Conservation (phyloP, 2,888 invertebrate genomes). For the Apamea sordens region DNA sequence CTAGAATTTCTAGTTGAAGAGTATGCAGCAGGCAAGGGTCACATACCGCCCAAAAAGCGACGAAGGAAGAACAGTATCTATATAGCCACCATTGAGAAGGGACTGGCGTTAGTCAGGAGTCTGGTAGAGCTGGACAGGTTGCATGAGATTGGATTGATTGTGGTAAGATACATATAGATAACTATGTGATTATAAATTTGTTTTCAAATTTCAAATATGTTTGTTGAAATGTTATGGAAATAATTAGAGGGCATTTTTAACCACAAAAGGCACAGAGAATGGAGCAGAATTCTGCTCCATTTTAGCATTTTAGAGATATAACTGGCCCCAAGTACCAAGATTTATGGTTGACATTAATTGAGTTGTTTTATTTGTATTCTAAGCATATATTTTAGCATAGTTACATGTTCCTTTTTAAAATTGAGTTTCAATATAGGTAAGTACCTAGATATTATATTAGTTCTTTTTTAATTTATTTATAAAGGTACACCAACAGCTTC, state of each 20-base stretch:
- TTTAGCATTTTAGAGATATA: background rate
- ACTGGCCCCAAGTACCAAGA: background rate
- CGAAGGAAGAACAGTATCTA: slow-evolving; percentile 94
- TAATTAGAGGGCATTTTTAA: background rate
- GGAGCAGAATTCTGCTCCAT: too few species aligned
- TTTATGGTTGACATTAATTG: background rate
- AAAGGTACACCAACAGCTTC: too few species aligned
- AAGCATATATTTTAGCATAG: background rate
- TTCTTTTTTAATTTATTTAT: too few species aligned
- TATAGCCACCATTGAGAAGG: slow-evolving; percentile 98
- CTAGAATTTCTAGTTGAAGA: slow-evolving; percentile 98
- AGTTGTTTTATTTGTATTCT: background rate
- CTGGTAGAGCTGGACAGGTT: slow-evolving; percentile 94
- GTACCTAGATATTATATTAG: background rate
- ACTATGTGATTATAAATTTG: background rate
- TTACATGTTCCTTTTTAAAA: background rate
- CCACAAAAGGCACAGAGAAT: too few species aligned
- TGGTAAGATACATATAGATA: slow-evolving; percentile 78
- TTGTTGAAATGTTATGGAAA: too few species aligned
- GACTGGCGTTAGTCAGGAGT: slow-evolving; percentile 95
- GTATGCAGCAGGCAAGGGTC: slow-evolving; percentile 98
- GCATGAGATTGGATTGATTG: slow-evolving; percentile 94
- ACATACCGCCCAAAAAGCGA: slow-evolving; percentile 95
- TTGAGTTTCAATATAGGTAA: background rate
- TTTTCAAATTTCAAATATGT: too few species aligned